Conservation (phyloP, 1,140 invertebrate genomes). For the Lineus longissimus region DNA sequence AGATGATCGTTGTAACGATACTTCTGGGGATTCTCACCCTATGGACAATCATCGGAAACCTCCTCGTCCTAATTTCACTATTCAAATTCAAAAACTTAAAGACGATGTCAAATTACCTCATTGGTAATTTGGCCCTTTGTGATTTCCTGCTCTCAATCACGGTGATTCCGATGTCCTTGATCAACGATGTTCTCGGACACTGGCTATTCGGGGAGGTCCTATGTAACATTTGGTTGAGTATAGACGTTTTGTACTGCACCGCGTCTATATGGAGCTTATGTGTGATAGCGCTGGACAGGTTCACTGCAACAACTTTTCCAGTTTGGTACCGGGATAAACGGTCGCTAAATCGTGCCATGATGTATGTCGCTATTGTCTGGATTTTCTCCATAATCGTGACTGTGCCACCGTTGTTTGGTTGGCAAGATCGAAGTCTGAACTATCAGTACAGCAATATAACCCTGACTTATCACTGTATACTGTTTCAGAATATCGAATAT, state of each 20-base stretch:
- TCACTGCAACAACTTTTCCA: constrained; percentile 53
- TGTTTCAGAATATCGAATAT: constrained; percentile 68
- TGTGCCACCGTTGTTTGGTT: constrained; percentile 51
- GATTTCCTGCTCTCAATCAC: constrained; percentile 51
- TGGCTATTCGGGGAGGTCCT: constrained; percentile 51
- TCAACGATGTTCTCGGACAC: constrained; percentile 48
- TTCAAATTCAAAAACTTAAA: constrained; percentile 44
- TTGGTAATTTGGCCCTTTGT: constrained; percentile 53
- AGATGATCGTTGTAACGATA: constrained; percentile 32
- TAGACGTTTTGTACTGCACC: constrained; percentile 55
- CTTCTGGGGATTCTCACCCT: constrained; percentile 41
- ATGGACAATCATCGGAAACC: constrained; percentile 53
- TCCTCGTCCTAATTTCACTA: constrained; percentile 46
- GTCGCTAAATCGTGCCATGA: constrained; percentile 37
- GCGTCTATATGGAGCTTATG: constrained; percentile 55
- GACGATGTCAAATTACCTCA: constrained; percentile 53
- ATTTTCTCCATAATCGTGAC: constrained; percentile 49
- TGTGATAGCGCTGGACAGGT: constrained; percentile 53
- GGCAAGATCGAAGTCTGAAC: constrained; percentile 43
- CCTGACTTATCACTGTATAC: constrained; percentile 44
- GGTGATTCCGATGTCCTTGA: constrained; percentile 49
- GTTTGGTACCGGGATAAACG: constrained; percentile 52
- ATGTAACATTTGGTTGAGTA: constrained; percentile 46
- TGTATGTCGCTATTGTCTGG: constrained; percentile 53
- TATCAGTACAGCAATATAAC: constrained; percentile 34